These are phyloP conservation scores for Leptopilina myrica DNA, from an alignment of 2,888 invertebrate species.

Conservation along the genomic window DNA sequence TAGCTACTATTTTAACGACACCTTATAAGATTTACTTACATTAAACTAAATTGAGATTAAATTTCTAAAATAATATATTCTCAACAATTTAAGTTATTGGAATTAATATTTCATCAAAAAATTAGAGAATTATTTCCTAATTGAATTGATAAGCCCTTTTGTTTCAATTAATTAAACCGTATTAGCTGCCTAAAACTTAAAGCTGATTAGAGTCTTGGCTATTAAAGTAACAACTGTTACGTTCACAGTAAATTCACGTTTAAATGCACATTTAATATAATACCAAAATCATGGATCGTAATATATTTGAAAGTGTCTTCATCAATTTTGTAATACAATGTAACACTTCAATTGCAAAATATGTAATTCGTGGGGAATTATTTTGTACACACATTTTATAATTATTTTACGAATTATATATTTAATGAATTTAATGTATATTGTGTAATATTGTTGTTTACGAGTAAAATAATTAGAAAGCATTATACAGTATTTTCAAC, in stretches of 20 bases:
- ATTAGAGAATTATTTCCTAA: no score
- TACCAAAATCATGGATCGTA: background rate
- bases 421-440: background rate
- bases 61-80: no score
- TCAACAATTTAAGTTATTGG: no score
- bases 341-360: background rate
- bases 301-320: background rate
- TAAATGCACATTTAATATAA: background rate
- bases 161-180: background rate
- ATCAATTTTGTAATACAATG: background rate
- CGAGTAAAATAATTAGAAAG: background rate
- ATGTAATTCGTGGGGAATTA: background rate
- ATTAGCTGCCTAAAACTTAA: constrained; percentile 2
- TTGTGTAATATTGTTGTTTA: background rate
- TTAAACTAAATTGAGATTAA: no score
- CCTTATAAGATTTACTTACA: no score
- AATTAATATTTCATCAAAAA: no score
- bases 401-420: background rate
- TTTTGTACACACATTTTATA: background rate
- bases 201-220: constrained; percentile 18
- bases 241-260: constrained; percentile 19
- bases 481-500: background rate
- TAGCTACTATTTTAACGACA: no score
- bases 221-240: constrained; percentile 32
- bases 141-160: no score